A percentile compares a stretch with the other conserved stretches of the same genome.
These are phyloP conservation scores for Gortyna flavago DNA, from an alignment of 2,888 invertebrate genomes.

Conservation along the genomic window DNA sequence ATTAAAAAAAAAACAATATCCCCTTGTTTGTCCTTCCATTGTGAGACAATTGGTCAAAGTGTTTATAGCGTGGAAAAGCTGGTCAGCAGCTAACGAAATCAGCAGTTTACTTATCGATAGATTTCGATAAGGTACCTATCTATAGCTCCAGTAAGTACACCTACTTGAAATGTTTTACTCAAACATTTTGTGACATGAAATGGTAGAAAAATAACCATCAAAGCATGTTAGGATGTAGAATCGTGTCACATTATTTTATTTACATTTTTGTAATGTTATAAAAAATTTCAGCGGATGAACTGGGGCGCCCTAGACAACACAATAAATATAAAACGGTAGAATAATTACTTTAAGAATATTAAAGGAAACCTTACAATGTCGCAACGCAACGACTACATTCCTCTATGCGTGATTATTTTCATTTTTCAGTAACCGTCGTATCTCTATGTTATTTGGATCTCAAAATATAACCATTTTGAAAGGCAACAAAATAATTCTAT, in stretches of 20 bases:
- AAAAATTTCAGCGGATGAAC: no score
- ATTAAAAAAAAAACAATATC: constrained; percentile 62
- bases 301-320: not conserved
- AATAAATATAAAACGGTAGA: not conserved
- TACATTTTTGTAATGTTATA: not conserved
- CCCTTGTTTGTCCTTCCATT: constrained; percentile 72
- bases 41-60: constrained; percentile 66
- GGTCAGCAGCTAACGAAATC: constrained; percentile 48
- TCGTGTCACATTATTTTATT: not conserved
- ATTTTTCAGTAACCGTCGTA: no score
- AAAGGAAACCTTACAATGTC: not conserved
- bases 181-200: not conserved
- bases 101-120: constrained; percentile 19
- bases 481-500: no score
- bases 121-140: constrained; percentile 1
- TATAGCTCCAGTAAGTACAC: not conserved
- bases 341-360: not conserved
- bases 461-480: no score
- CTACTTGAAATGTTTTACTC: constrained; percentile 7
- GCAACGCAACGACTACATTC: no score
- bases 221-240: not conserved
- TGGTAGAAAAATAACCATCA: not conserved
- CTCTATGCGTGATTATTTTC: no score
- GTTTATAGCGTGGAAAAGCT: constrained; percentile 46
- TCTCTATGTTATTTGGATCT: no score